Evolutionary conservation across 2,113 vertebrate species (phyloP).

Genomic region (Egretta garzetta): DNA sequence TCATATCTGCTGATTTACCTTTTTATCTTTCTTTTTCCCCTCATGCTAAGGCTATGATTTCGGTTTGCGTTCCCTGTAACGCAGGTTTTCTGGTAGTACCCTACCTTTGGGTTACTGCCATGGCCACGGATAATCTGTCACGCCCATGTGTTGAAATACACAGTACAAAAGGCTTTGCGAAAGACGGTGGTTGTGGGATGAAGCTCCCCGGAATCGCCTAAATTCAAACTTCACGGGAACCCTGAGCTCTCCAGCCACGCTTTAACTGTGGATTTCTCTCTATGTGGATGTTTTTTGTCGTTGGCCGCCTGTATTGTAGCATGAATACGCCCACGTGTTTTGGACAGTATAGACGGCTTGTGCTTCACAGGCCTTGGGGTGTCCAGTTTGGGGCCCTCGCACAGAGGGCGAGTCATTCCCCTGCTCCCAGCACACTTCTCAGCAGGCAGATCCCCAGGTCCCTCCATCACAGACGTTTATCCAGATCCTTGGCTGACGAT

Average conservation of each 20-base stretch:
- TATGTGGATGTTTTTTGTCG: rapidly evolving
- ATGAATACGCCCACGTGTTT: background rate
- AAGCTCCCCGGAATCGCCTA: background rate
- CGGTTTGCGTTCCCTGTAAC: background rate
- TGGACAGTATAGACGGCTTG: background rate
- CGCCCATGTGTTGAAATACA: rapidly evolving
- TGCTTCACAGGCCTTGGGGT: background rate
- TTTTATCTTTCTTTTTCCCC: no score
- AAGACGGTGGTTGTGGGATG: background rate
- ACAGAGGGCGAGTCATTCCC: background rate
- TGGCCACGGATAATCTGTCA: background rate
- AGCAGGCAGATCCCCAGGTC: background rate
- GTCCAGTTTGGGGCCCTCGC: background rate
- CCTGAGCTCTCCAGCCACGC: background rate
- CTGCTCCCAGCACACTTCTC: background rate
- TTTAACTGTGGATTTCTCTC: background rate
- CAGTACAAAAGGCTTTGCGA: background rate
- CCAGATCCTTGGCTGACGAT: background rate
- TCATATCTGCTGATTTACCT: background rate
- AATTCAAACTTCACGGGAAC: background rate
- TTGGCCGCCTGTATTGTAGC: background rate
- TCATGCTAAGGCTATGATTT: background rate
- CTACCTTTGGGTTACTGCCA: rapidly evolving
- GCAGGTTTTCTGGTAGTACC: background rate
- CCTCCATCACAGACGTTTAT: background rate